Evolutionary conservation across 2,888 invertebrate species (phyloP), one percentile per base, ranked within the genome.

Genomic region (Bombylius discolor): DNA sequence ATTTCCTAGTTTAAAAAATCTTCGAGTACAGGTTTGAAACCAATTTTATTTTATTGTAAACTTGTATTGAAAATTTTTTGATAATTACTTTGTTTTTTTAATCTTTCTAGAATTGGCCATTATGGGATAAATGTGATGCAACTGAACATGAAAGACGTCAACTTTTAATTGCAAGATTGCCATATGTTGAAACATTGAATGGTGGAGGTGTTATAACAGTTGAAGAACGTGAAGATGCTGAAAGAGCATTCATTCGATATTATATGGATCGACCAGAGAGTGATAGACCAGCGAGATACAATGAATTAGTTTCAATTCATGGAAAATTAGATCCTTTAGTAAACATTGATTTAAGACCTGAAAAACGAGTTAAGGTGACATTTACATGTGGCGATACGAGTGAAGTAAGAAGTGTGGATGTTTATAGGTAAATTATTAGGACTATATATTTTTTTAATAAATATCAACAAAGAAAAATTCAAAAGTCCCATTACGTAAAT

Each of bases 311-410:
- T 48, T 80, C 81, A 49, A 83, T 87, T 60, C 92, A 96, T 71
- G 96, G 96, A 53, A 85, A 90, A 72, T 78, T 96, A 58, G 89
- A 93, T 74, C 94, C 93, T 1, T 76, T 96, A 64, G 92, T 91
- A 54, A 86, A 91, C 62, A 84, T 96, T 49, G 89, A 89, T 76
- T 79, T 96, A 64, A 78, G 87, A 68, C 89, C 90, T 8, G 90
- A 90, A 71, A 90, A 89, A 70, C 81, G 87, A 58, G 89, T 92
- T 47, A 89, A 88, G 75, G 87, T 94, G 58, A 83, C 83, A 46
- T 85, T 95, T 68, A 86, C 84, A 5, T 92, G 84, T 70, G 89
- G 88, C 32, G 81, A 83, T 65, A 79, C 79, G 64, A 84, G 82
- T 65, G 87, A 89, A 76, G 81, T 84, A 56, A 79, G 84, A 57